Evolutionary conservation across 2,113 vertebrate species (phyloP).

Genomic region (Vanacampus margaritifer): DNA sequence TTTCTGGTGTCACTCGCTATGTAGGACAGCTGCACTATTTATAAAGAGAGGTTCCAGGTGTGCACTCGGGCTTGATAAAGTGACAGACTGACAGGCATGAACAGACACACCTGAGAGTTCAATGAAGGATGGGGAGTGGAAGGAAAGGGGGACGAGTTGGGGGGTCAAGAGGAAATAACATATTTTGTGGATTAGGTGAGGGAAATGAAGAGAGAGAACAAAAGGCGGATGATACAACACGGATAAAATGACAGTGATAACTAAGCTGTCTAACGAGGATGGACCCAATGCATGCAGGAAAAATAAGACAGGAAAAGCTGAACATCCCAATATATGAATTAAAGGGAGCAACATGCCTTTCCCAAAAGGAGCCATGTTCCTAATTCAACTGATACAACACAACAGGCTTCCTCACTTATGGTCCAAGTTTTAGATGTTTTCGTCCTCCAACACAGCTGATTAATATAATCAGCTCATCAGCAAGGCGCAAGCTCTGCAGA

Average conservation of each 20-base stretch:
- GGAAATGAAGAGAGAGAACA: slow-evolving; percentile 1
- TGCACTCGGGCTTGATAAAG: slow-evolving; percentile 25
- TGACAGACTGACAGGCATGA: slow-evolving; percentile 37
- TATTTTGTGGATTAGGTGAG: not conserved
- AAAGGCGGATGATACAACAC: slow-evolving; percentile 22
- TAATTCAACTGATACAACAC: not conserved
- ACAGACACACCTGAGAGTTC: slow-evolving; percentile 32
- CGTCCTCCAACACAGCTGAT: too few species aligned
- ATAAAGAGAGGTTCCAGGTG: slow-evolving; percentile 16
- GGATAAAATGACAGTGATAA: slow-evolving; percentile 23
- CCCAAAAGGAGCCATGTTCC: not conserved
- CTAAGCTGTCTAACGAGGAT: slow-evolving; percentile 27
- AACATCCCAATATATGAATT: not conserved
- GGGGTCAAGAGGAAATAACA: not conserved
- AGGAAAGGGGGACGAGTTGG: not conserved
- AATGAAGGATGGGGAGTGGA: slow-evolving; percentile 1
- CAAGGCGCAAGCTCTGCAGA: too few species aligned
- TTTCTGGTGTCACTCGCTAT: slow-evolving; percentile 12
- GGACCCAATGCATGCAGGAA: slow-evolving; percentile 2
- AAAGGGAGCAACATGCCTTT: not conserved
- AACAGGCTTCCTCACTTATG: not conserved
- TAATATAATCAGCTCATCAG: too few species aligned
- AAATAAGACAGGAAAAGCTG: not conserved
- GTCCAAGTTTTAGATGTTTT: too few species aligned
- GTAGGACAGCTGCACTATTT: slow-evolving; percentile 30